These are phyloP conservation scores for Ceyx cyanopectus DNA, from an alignment of 2,113 vertebrate genomes.

Conservation along the genomic window DNA sequence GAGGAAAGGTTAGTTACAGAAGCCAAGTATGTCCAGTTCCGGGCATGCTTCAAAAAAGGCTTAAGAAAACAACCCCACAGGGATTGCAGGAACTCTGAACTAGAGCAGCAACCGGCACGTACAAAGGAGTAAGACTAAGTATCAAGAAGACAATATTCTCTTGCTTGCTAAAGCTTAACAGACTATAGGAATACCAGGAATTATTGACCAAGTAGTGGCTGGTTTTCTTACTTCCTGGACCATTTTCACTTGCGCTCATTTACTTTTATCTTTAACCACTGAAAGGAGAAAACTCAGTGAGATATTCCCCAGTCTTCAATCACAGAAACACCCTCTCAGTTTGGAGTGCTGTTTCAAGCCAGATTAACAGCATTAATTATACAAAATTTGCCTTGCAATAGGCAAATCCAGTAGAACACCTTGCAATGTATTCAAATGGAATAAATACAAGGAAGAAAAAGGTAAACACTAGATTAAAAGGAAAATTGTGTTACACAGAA, in stretches of 20 bases:
- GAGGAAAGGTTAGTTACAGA: not conserved
- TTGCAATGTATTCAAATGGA: not conserved
- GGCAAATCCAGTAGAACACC: constrained; percentile 10
- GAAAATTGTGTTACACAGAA: not conserved
- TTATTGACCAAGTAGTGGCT: not conserved
- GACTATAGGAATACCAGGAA: not conserved
- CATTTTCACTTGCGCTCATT: constrained; percentile 1
- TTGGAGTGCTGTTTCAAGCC: constrained; percentile 4
- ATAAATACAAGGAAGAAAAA: constrained; percentile 23
- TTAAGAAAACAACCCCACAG: not conserved
- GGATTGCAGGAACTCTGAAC: not conserved
- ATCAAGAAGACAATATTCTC: not conserved
- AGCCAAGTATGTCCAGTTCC: not conserved
- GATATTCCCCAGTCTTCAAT: not conserved
- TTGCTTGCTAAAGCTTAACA: not conserved
- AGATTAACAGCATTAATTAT: constrained; percentile 41
- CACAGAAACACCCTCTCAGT: not conserved
- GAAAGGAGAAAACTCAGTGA: constrained; percentile 1
- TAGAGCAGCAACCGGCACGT: not conserved
- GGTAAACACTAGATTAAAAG: not conserved
- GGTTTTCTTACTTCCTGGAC: not conserved
- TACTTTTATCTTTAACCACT: not conserved
- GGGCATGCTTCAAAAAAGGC: not conserved
- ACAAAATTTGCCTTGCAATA: not conserved
- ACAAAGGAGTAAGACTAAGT: not conserved